These are phyloP conservation scores for Pheosia gnoma DNA, from an alignment of 2,888 invertebrate species.

Conservation along the genomic window DNA sequence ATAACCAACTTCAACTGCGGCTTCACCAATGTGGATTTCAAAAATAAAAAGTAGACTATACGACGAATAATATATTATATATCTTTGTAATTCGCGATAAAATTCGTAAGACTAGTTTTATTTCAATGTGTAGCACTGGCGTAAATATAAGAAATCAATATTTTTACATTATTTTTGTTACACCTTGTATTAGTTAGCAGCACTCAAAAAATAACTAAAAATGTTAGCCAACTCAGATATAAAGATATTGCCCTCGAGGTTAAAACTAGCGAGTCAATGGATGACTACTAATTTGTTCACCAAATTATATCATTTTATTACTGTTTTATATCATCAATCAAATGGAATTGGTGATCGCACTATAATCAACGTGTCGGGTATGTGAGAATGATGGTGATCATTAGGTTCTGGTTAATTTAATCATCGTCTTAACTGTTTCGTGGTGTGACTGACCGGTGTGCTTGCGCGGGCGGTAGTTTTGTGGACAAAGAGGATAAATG, in stretches of 20 bases:
- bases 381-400: conserved; percentile 43
- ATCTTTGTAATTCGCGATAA: too few relatives aligned
- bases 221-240: background rate
- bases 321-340: conserved; percentile 43
- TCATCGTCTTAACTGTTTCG: conserved; percentile 2
- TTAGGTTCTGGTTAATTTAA: conserved; percentile 11
- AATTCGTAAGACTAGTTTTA: too few relatives aligned
- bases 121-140: too few relatives aligned
- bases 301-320: conserved; percentile 15
- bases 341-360: conserved; percentile 27
- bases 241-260: conserved; percentile 3
- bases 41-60: too few relatives aligned
- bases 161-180: too few relatives aligned
- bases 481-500: background rate
- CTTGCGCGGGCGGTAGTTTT: conserved; percentile 1
- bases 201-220: background rate
- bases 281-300: conserved; percentile 7
- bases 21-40: too few relatives aligned
- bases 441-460: conserved; percentile 2
- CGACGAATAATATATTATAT: too few relatives aligned
- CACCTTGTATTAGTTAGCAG: too few relatives aligned
- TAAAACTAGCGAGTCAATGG: conserved; percentile 2
- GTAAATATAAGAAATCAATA: too few relatives aligned
- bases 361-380: conserved; percentile 37
- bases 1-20: too few relatives aligned